Base-by-base conservation (phyloP, 2,888 invertebrate genomes). In the Branchellion lobata region DNA sequence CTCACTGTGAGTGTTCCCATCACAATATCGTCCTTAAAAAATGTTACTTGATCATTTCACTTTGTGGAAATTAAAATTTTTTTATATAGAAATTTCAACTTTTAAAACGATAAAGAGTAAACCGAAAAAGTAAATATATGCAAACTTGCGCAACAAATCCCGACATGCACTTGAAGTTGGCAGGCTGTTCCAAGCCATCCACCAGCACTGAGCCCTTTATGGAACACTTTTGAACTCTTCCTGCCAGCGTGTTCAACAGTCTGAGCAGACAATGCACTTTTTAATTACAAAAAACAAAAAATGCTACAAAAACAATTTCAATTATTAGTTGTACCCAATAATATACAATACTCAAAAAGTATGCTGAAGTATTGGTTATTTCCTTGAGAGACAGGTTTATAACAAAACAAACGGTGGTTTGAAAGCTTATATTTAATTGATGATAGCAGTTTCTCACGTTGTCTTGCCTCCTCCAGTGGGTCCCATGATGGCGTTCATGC, bases 381-480 rank as follows among this genome's bases (percentile, higher is more conserved):
- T n/a, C n/a, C n/a, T n/a, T n/a, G n/a, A n/a, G n/a, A n/a, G n/a
- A n/a, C n/a, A n/a, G n/a, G n/a, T n/a, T n/a, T n/a, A n/a, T n/a
- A n/a, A n/a, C n/a, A n/a, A n/a, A n/a, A n/a, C n/a, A n/a, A n/a
- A n/a, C n/a, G n/a, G n/a, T n/a, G n/a, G n/a, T n/a, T n/a, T n/a
- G n/a, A n/a, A n/a, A n/a, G n/a, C n/a, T n/a, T n/a, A n/a, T n/a
- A n/a, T n/a, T n/a, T n/a, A n/a, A n/a, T n/a, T n/a, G n/a, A n/a
- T n/a, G n/a, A n/a, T n/a, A n/a, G n/a, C n/a, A n/a, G n/a, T n/a
- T n/a, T n/a, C 86, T 85, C 84, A 87, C 86, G 87, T 86, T 40
- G 87, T 86, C 83, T 87, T 87, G 69, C 87, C 87, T 83, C 87
- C 86, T 34, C 87, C 87, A 53, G 87, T 87, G 27, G 87, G 87